Conservation (phyloP, 23 tunicate genomes). For the Phallusia fumigata region DNA sequence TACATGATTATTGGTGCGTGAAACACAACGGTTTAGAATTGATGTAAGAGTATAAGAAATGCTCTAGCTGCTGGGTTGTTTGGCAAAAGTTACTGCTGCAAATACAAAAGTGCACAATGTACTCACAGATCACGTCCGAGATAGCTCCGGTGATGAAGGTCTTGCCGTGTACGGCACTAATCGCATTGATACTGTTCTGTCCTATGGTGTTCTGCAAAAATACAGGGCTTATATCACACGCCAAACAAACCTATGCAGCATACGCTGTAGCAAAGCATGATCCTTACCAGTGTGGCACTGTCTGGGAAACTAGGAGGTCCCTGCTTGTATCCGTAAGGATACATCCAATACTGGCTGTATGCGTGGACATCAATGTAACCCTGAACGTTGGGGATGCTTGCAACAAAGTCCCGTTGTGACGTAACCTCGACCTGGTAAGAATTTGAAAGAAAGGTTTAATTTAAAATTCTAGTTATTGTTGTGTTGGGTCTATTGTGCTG, state of each 20-base stretch:
- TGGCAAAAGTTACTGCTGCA: not conserved
- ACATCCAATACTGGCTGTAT: constrained; percentile 91
- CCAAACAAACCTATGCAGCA: constrained; percentile 42
- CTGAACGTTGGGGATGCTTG: constrained; percentile 13
- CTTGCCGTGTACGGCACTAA: constrained; percentile 39
- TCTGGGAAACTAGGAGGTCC: no score
- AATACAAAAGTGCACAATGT: not conserved
- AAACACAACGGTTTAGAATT: no score
- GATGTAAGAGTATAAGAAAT: not conserved
- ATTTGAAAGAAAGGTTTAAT: no score
- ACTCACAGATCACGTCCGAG: constrained; percentile 70
- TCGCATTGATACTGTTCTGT: constrained; percentile 59
- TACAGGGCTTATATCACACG: not conserved
- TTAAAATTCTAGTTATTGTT: no score
- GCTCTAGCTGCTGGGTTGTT: not conserved
- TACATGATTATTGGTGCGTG: no score
- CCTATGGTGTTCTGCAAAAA: constrained; percentile 44
- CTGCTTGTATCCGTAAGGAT: constrained; percentile 59
- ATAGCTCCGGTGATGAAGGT: constrained; percentile 55
- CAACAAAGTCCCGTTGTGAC: constrained; percentile 22
- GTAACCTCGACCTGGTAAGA: constrained; percentile 26
- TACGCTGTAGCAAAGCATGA: not conserved
- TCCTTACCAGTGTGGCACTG: no score
- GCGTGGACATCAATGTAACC: constrained; percentile 79
- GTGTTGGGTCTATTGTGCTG: no score